phyloP scores from a whole-genome alignment of 2,888 invertebrate genomes.

The Pristionchus maxplancki region DNA sequence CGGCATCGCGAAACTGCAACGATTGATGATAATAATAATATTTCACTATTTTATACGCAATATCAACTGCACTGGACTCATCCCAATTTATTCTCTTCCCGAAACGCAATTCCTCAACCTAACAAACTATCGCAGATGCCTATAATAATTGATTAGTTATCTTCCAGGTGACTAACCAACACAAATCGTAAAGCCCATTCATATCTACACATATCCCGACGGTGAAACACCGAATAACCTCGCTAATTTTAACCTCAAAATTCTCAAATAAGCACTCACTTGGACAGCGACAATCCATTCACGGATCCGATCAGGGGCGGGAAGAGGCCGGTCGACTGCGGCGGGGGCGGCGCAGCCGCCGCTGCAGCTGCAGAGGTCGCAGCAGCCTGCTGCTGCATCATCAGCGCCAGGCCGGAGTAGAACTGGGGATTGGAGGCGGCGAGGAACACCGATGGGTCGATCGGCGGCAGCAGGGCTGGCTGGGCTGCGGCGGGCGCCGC shows the following conservation, averaged over 20 bases:
- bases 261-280: neutral
- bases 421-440: neutral
- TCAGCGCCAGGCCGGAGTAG: neutral
- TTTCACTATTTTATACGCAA: too few relatives aligned
- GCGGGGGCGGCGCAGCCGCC: neutral
- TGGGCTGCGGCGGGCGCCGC: neutral
- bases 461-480: neutral
- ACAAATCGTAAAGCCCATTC: neutral
- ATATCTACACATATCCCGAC: neutral
- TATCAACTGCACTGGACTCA: too few relatives aligned
- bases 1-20: constrained; percentile 7
- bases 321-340: neutral
- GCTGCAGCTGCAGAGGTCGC: neutral
- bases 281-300: neutral
- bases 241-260: neutral
- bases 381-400: neutral
- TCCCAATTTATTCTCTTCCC: neutral
- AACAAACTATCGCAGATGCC: too few relatives aligned
- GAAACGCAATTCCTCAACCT: neutral
- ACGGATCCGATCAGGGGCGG: constrained; percentile 9
- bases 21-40: neutral
- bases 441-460: neutral
- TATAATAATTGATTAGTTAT: too few relatives aligned
- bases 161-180: too few relatives aligned
- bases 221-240: neutral